phyloP scores from a whole-genome alignment of 2,113 vertebrate species.

The Caracal caracal region DNA sequence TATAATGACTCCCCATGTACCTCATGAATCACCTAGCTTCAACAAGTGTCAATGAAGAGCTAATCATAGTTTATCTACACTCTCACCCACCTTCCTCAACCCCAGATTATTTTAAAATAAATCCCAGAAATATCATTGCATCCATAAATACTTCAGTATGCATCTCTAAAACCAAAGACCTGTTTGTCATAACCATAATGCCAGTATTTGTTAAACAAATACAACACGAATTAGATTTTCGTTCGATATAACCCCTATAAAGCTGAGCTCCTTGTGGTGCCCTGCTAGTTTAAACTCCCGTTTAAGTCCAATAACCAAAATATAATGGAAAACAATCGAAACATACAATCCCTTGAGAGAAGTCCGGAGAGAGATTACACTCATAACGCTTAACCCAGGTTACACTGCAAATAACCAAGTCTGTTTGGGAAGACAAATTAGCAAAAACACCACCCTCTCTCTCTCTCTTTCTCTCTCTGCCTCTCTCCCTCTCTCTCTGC shows the following conservation, averaged over 20 bases:
- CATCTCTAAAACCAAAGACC: constrained; percentile 34
- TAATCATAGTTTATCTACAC: constrained; percentile 39
- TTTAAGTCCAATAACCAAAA: constrained; percentile 16
- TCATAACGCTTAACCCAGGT: constrained; percentile 37
- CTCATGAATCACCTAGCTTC: constrained; percentile 60
- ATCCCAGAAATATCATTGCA: background rate
- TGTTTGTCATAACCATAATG: background rate
- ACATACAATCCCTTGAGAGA: constrained; percentile 56
- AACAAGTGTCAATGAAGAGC: constrained; percentile 19
- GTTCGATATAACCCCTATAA: background rate
- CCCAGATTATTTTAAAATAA: constrained; percentile 57
- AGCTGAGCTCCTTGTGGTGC: background rate
- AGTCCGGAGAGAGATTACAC: background rate
- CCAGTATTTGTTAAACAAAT: constrained; percentile 7
- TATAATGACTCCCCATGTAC: constrained; percentile 53
- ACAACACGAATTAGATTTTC: constrained; percentile 15
- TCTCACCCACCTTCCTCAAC: background rate
- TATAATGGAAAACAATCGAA: background rate
- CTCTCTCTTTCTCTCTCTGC: background rate
- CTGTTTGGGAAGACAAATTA: constrained; percentile 53
- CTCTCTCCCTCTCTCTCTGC: background rate
- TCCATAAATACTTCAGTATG: constrained; percentile 10
- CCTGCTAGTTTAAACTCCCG: constrained; percentile 5
- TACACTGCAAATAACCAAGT: constrained; percentile 56
- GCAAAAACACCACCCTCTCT: background rate